phyloP scores from a whole-genome alignment of 2,113 vertebrate species.

The Pluvialis apricaria region DNA sequence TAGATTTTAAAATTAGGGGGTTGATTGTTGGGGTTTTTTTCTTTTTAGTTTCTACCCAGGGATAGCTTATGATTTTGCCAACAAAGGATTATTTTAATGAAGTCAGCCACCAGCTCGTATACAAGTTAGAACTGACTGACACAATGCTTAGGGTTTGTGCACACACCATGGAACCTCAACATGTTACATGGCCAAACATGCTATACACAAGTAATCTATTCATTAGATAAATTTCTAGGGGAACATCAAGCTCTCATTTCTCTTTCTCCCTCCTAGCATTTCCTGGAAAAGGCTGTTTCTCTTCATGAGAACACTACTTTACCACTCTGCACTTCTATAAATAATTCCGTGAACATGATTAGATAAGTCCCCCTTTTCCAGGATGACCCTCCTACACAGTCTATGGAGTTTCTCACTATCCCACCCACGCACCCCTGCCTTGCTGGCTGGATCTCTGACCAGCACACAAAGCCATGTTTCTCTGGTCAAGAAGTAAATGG shows the following conservation, averaged over 20 bases:
- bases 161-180: not conserved
- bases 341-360: not conserved
- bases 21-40: no score
- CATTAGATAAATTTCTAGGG: not conserved
- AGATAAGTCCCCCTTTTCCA: slow-evolving; percentile 3
- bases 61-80: not conserved
- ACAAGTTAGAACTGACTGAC: not conserved
- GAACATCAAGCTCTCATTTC: not conserved
- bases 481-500: not conserved
- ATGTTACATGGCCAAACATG: not conserved
- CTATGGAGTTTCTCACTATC: not conserved
- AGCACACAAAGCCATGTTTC: not conserved
- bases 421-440: not conserved
- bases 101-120: not conserved
- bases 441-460: not conserved
- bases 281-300: slow-evolving; percentile 2
- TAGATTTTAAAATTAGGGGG: not conserved
- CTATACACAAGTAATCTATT: not conserved
- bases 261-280: not conserved
- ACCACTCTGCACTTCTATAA: slow-evolving; percentile 26
- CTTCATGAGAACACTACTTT: slow-evolving; percentile 5
- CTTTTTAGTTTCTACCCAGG: not conserved
- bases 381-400: not conserved
- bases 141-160: not conserved
- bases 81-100: not conserved